Base-by-base conservation (phyloP, 2,113 vertebrate species). In the Pomatostomus ruficeps region DNA sequence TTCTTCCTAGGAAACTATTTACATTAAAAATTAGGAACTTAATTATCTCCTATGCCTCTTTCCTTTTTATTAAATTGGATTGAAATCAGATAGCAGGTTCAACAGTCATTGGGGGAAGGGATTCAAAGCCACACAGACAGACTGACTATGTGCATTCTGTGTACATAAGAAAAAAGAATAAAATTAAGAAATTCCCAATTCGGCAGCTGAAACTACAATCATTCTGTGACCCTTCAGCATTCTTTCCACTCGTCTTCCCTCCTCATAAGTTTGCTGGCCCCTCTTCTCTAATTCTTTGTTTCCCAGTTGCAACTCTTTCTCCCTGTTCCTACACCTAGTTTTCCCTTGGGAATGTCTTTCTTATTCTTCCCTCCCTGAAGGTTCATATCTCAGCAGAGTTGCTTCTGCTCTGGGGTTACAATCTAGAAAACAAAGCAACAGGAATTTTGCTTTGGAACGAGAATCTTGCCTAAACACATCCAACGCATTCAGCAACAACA, bases 391-490 rank as follows among this genome's bases (percentile, higher is more conserved):
- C 85, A 83, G 45, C 23, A 57, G 25, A 90, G 25, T 10, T 77
- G 46, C 48, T 91, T 88, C 84, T 88, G 28, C 67, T 94, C 33
- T 55, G 48, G 40, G 21, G 10, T 65, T 81, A 22, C 48, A 45
- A 52, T 61, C 20, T 43, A 59, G 54, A 93, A 89, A 96, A 80
- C 13, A 71, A 52, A 46, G 22, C 71, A 80, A 38, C 5, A 57
- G 28, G 55, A 88, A 81, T 90, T 95, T 71, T 88, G 24, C 51
- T 95, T 88, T 88, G 52, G 93, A 96, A 91, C 57, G 13, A 83
- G 43, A 83, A 83, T 24, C 62, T 81, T 84, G n/a, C 36, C 87
- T 88, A n/a, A 94, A 77, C 19, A 42, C 35, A 91, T 58, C 61
- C 36, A 75, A 21, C 1, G 1, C 16, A 61, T 58, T 89, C 49